A percentile compares a stretch with the other conserved stretches of the same genome.
phyloP scores from a whole-genome alignment of 2,888 invertebrate genomes.

The Ennomos fuscantarius region DNA sequence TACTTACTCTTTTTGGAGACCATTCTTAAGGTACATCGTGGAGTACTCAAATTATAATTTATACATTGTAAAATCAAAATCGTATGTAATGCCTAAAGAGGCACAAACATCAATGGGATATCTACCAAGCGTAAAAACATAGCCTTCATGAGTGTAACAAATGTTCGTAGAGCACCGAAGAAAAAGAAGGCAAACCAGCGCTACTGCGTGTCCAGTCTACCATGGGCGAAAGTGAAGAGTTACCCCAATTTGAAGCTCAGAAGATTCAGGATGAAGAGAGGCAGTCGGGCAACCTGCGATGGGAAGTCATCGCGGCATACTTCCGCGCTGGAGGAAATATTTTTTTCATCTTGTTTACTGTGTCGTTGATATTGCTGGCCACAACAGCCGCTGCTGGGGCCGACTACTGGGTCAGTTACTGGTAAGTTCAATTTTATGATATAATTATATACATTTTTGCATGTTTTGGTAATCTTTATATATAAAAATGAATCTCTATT shows the following conservation, averaged over 20 bases:
- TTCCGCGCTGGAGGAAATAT: conserved; percentile 69
- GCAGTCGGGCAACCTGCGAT: conserved; percentile 69
- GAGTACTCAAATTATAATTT: too few relatives aligned
- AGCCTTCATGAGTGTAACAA: too few relatives aligned
- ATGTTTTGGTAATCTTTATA: too few relatives aligned
- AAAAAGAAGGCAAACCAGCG: conserved; percentile 47
- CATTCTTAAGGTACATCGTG: too few relatives aligned
- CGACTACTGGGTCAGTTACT: conserved; percentile 90
- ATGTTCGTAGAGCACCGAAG: conserved; percentile 36
- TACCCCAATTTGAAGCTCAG: conserved; percentile 68
- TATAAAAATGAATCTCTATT: too few relatives aligned
- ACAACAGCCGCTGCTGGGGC: conserved; percentile 86
- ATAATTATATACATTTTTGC: neutral
- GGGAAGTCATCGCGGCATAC: conserved; percentile 69
- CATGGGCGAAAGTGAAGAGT: conserved; percentile 58
- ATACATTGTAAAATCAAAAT: too few relatives aligned
- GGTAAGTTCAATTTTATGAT: conserved; percentile 71
- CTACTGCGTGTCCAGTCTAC: conserved; percentile 46
- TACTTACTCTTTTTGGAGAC: too few relatives aligned
- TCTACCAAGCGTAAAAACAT: too few relatives aligned
- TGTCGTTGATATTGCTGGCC: conserved; percentile 71
- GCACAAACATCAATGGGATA: too few relatives aligned
- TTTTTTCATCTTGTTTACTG: conserved; percentile 60
- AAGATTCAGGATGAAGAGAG: conserved; percentile 70
- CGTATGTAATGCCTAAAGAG: too few relatives aligned